Evolutionary conservation across 92 coral and sea anemone genomes (phyloP), one percentile per base, ranked within the genome.

Genomic region (Galaxea fascicularis): DNA sequence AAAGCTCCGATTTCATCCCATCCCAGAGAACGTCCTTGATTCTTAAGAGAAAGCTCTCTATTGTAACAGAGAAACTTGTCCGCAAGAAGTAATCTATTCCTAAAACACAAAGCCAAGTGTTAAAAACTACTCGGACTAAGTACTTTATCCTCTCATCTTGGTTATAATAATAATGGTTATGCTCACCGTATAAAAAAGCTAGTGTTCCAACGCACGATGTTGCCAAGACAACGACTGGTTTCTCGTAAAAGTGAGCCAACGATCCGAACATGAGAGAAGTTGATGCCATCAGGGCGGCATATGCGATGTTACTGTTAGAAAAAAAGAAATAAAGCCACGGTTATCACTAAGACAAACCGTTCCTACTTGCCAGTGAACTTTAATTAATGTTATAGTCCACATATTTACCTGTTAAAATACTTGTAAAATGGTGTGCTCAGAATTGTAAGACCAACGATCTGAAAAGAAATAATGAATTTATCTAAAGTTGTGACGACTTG

Each of bases 31-130:
- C 92, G 78, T 87, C 94, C 67, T 90, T 90, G 35, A 96, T 91
- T 31, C 98, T 88, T 73, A 96, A 93, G 10, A 96, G 86, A 63
- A 94, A 94, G 71, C 96, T 90, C 70, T 96, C 98, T 64, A 92
- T 84, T 29, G 98, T 92, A 46, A 96, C 95, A 9, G 98, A 96
- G 88, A 96, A 96, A 84, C 98, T 96, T 30, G 98, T 94, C 79
- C 89, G 86, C 35, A 91, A 45, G 68, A 96, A 88, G 73, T 96
- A 92, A 88, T 96, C 98, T 4, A 87, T 85, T 11, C 98, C 98
- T 96, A 65, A 58, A 45, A 52, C 29, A 53, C 26, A 71, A 46
- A 45, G 28, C 57, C 18, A 7, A 31, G 1, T 35, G 41, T 35
- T 35, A 35, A 35, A 35, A n/a, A n/a, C n/a, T n/a, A n/a, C n/a